Evolutionary conservation across 2,888 invertebrate genomes (phyloP), one percentile per base, ranked within the genome.

Genomic region (Pseudanteris insignis): DNA sequence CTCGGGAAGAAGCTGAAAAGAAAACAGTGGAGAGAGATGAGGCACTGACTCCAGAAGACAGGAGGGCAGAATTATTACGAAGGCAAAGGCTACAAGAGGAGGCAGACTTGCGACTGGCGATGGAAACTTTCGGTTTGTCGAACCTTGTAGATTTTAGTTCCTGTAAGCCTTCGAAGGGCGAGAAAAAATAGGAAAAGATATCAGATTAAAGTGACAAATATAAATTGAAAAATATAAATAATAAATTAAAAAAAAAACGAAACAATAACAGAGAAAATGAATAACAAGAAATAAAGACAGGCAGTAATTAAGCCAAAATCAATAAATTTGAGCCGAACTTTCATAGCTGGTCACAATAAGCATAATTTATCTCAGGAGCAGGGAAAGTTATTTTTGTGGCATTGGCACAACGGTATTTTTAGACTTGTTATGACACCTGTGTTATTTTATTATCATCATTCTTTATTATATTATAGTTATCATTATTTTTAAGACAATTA

Each of bases 11-110:
- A 74, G 84, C 86, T 12, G 88, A 87, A 68, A 82, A 80, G 57
- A 78, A 84, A 57, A 85, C 82, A 51, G 87, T 85, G 67, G 86
- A 86, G 69, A 85, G 85, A 58, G 82, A 84, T 46, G 88, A 86
- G 64, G 83, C 84, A 15, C 75, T 92, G 75, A 88, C 91, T 6
- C 88, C 91, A 0, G 92, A 92, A 81, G 89, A 94, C 76, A 86
- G 85, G 75, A 72, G 86, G 38, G 88, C 89, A 2, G 91, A 92
- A 75, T 89, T 91, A 76, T 81, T 93, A 46, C 86, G 88, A 37
- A 83, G 86, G 65, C 90, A 94, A 79, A 90, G 92, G 81, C 81
- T 92, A 40, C 90, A 92, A 77, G 91, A 93, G 80, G 94, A 94
- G 78, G 89, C 92, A 18, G 96, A 96, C 79, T 84, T 95, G 46